Conservation (phyloP, 2,888 invertebrate genomes). For the Caenorhabditis sp. region DNA sequence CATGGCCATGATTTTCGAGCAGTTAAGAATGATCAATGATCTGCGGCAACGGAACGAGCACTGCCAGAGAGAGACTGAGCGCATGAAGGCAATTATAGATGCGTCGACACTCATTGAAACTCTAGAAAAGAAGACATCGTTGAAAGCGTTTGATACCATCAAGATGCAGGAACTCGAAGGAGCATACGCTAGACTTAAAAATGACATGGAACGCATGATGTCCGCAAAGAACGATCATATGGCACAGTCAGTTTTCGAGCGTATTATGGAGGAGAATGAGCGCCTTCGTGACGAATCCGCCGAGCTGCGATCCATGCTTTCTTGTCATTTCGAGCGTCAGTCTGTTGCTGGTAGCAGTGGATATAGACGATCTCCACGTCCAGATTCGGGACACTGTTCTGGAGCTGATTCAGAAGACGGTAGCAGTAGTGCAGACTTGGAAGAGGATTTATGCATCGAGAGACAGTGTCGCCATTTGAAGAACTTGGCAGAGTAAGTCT, state of each 20-base stretch:
- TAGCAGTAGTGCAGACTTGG: constrained; percentile 68
- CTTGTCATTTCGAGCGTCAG: constrained; percentile 74
- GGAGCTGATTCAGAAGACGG: constrained; percentile 71
- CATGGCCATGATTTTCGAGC: constrained; percentile 72
- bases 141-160: constrained; percentile 68
- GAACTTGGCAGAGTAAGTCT: constrained; percentile 70
- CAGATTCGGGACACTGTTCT: constrained; percentile 75
- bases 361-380: constrained; percentile 69
- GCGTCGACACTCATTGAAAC: constrained; percentile 70
- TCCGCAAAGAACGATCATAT: constrained; percentile 50
- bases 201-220: constrained; percentile 66
- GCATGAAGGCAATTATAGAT: constrained; percentile 70
- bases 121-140: constrained; percentile 70
- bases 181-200: constrained; percentile 66
- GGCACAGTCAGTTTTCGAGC: constrained; percentile 66
- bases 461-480: constrained; percentile 72
- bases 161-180: constrained; percentile 67
- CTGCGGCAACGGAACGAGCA: constrained; percentile 62
- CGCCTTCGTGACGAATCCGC: constrained; percentile 72
- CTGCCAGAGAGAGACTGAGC: constrained; percentile 69
- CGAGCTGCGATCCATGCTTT: constrained; percentile 73
- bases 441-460: constrained; percentile 73
- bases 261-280: constrained; percentile 74
- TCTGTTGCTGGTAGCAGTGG: constrained; percentile 59
- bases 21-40: constrained; percentile 73